Percentiles rank a stretch among this genome's conserved stretches.
Evolutionary conservation across 2,113 vertebrate genomes (phyloP).

Genomic region (Nibea coibor): DNA sequence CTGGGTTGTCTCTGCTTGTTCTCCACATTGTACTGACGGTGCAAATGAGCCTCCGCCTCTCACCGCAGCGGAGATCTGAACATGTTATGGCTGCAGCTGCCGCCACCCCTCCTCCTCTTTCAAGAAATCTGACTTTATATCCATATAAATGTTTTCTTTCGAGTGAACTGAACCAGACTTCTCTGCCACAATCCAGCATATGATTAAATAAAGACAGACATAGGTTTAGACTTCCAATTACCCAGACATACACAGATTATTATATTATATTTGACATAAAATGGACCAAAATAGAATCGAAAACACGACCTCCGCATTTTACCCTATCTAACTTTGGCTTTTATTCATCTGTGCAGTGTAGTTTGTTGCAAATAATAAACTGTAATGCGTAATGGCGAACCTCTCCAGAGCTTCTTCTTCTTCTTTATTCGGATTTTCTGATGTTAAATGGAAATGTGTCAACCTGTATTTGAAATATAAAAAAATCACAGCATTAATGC

Average conservation of each 20-base stretch:
- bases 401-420: not conserved
- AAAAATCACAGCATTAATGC: too few species aligned
- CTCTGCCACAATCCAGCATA: not conserved
- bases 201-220: not conserved
- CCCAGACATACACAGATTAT: not conserved
- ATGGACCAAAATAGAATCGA: not conserved
- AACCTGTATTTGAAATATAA: not conserved
- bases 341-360: not conserved
- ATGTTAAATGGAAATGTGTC: not conserved
- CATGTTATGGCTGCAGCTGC: constrained; percentile 26
- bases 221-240: too few species aligned
- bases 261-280: not conserved
- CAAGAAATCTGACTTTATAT: not conserved
- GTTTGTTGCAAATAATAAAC: not conserved
- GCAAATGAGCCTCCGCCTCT: constrained; percentile 26
- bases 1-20: constrained; percentile 58
- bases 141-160: not conserved
- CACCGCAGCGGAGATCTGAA: constrained; percentile 8
- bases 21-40: constrained; percentile 45
- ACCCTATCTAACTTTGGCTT: not conserved
- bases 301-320: not conserved
- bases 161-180: not conserved
- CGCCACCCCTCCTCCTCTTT: not conserved
- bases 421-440: not conserved
- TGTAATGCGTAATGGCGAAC: too few species aligned